These are phyloP conservation scores for Drosophila formosana DNA, from an alignment of 2,888 invertebrate species.

Conservation along the genomic window DNA sequence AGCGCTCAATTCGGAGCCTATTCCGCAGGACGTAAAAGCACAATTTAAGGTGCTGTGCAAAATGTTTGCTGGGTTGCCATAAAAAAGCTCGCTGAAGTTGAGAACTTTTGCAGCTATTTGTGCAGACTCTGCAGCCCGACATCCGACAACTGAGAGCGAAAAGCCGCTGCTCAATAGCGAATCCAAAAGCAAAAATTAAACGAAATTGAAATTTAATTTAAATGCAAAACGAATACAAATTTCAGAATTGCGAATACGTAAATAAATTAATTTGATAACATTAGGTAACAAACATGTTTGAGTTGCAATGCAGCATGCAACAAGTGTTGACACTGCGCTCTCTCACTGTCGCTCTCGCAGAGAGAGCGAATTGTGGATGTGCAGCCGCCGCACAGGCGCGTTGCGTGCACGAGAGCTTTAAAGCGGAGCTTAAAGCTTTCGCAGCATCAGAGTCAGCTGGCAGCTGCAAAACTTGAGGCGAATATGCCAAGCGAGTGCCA, in stretches of 20 bases:
- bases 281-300: too few relatives aligned
- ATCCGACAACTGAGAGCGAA: not conserved
- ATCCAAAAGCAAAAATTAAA: not conserved
- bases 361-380: constrained; percentile 18
- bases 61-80: constrained; percentile 45
- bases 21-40: constrained; percentile 23
- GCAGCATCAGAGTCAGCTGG: constrained; percentile 72
- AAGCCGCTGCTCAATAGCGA: not conserved
- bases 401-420: not conserved
- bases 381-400: constrained; percentile 55
- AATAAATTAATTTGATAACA: too few relatives aligned
- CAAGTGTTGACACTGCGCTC: constrained; percentile 32
- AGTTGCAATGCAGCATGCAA: constrained; percentile 15
- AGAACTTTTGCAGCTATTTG: constrained; percentile 23
- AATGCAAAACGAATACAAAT: too few relatives aligned
- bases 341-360: not conserved
- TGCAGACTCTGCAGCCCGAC: constrained; percentile 25
- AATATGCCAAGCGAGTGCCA: constrained; percentile 58
- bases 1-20: not conserved
- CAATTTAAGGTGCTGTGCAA: not conserved
- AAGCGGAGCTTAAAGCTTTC: constrained; percentile 32
- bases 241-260: too few relatives aligned
- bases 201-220: too few relatives aligned
- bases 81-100: constrained; percentile 24
- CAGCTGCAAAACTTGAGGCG: constrained; percentile 56